Evolutionary conservation across 2,888 invertebrate species (phyloP).

Genomic region (Dermolepida albohirtum): DNA sequence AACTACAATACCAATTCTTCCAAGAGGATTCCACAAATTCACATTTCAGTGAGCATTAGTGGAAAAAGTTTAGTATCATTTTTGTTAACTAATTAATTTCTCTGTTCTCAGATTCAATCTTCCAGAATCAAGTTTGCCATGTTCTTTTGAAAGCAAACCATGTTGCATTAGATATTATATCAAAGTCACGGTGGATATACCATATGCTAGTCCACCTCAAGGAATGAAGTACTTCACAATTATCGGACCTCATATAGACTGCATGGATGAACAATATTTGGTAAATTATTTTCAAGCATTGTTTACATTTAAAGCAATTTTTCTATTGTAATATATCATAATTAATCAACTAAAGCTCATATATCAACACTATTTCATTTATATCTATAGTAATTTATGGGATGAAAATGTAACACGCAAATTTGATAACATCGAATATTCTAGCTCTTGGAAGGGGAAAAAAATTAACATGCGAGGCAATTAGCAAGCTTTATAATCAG

Average conservation of each 20-base stretch:
- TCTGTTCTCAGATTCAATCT: constrained; percentile 69
- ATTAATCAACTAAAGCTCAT: no score
- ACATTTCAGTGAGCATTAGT: constrained; percentile 66
- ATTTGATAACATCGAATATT: no score
- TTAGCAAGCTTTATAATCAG: no score
- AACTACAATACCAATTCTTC: constrained; percentile 75
- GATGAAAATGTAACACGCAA: no score
- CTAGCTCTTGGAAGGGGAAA: no score
- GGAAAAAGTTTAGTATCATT: neutral
- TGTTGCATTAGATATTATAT: constrained; percentile 81
- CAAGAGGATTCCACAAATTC: constrained; percentile 77
- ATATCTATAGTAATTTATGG: no score
- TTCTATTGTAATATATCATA: no score
- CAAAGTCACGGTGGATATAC: constrained; percentile 79
- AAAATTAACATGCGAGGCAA: no score
- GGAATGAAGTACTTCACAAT: constrained; percentile 84
- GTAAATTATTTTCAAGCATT: constrained; percentile 63
- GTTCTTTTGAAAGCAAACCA: constrained; percentile 81
- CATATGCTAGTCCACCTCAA: constrained; percentile 82
- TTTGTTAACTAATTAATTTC: no score
- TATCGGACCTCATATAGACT: constrained; percentile 82
- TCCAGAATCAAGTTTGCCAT: constrained; percentile 79
- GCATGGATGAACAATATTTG: constrained; percentile 83
- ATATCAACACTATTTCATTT: no score
- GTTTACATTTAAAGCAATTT: no score